Percentiles rank a stretch among this genome's conserved stretches.
phyloP scores from a whole-genome alignment of 2,888 invertebrate genomes.

The Eristalis pertinax region DNA sequence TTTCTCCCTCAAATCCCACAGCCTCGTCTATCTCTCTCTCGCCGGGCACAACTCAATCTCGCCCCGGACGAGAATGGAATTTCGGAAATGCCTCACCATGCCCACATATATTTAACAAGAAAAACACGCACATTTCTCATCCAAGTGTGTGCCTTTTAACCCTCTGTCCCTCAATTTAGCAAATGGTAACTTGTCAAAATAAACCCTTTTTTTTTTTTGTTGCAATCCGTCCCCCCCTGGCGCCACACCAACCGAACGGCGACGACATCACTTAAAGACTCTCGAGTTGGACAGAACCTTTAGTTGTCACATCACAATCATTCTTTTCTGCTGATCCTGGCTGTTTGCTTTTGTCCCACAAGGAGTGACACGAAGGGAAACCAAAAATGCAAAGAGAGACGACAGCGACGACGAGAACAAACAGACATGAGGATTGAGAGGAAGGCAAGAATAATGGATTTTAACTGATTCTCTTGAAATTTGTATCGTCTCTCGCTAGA shows the following conservation, averaged over 20 bases:
- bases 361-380: constrained; percentile 9
- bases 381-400: neutral
- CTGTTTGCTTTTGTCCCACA: neutral
- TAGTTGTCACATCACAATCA: neutral
- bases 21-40: neutral
- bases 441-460: constrained; percentile 52
- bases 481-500: constrained; percentile 48
- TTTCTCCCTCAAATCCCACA: neutral
- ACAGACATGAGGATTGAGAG: too few relatives aligned
- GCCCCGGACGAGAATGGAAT: constrained; percentile 7
- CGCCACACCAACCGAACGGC: neutral
- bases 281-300: constrained; percentile 11
- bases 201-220: constrained; percentile 22
- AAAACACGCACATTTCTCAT: constrained; percentile 58
- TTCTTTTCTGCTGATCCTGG: constrained; percentile 5
- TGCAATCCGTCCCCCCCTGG: neutral
- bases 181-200: constrained; percentile 67
- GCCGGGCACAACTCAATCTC: constrained; percentile 5
- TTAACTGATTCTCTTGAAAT: constrained; percentile 61
- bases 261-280: constrained; percentile 44
- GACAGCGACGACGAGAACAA: neutral
- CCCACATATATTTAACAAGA: constrained; percentile 51
- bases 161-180: constrained; percentile 54
- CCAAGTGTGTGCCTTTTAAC: constrained; percentile 46
- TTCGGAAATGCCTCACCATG: constrained; percentile 41